Evolutionary conservation across 2,888 invertebrate species (phyloP).

Genomic region (Melieria omissa): DNA sequence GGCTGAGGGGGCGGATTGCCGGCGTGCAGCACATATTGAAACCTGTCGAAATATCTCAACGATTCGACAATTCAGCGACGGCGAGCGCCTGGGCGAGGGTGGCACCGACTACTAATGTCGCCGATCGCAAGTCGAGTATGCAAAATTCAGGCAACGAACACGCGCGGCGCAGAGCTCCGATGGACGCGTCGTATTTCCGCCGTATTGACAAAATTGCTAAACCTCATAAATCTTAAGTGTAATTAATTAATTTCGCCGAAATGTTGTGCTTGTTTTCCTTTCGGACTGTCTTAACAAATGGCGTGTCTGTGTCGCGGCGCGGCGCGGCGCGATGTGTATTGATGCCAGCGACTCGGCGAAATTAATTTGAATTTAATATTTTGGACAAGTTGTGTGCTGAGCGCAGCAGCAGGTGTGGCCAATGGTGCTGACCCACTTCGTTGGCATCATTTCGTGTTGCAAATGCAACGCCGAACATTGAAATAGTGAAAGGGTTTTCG

Average conservation of each 20-base stretch:
- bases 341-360: not conserved
- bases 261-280: slow-evolving; percentile 14
- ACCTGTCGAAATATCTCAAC: slow-evolving; percentile 34
- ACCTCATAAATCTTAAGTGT: slow-evolving; percentile 38
- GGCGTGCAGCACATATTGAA: slow-evolving; percentile 29
- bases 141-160: slow-evolving; percentile 4
- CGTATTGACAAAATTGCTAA: slow-evolving; percentile 16
- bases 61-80: not conserved
- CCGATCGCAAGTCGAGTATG: slow-evolving; percentile 20
- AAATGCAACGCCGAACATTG: no score
- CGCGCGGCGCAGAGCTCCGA: not conserved
- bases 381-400: slow-evolving; percentile 24
- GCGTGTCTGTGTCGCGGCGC: slow-evolving; percentile 19
- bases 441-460: no score
- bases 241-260: slow-evolving; percentile 28
- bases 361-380: slow-evolving; percentile 40
- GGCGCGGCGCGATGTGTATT: slow-evolving; percentile 13
- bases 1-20: not conserved
- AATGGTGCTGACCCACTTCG: no score
- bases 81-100: not conserved
- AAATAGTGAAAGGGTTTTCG: no score
- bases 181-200: slow-evolving; percentile 3
- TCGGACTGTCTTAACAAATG: slow-evolving; percentile 17
- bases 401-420: slow-evolving; percentile 31
- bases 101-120: not conserved